Evolutionary conservation across 2,113 vertebrate genomes (phyloP), one percentile per base, ranked within the genome.

Genomic region (Ranitomeya variabilis): DNA sequence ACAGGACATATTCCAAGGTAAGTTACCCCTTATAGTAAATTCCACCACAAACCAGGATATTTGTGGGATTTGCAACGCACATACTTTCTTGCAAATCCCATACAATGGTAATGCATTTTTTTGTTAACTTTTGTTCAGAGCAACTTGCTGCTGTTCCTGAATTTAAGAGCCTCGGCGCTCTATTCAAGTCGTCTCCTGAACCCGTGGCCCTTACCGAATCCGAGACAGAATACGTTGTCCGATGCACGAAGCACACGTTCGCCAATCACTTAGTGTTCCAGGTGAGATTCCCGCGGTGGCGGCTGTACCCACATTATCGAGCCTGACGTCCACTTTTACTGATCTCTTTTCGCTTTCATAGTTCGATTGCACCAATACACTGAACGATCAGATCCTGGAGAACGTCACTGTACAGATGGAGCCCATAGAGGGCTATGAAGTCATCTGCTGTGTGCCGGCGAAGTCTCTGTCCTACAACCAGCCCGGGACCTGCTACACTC

Each of bases 1-100:
- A 12, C 95, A 96, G 89, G 96, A 96, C 90, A 96, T 96, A 92
- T 96, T 96, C 91, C 96, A 96, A 92, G 96, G 96, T 96, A 88
- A 92, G 92, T 86, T 59, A 54, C 14, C 15, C 7, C 4, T 14
- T 71, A 4, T 21, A 21, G 7, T 21, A 19, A 18, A 76, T 76
- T 7, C 8, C n/a, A 71, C 69, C 26, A 31, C 23, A 31, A 26
- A 26, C 26, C n/a, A 3, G 1, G 37, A 45, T 45, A 45, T 45
- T 45, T 45, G 37, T 45, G 37, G 37, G 37, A 45, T 45, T 45
- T 45, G 37, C 37, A 45, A 45, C 1, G 37, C 37, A 45, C 37
- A 5, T 45, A 4, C 37, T 45, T 3, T 45, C 37, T 45, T 45
- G 37, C 37, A 45, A 45, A 45, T 45, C 37, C 37, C 2, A 45